Percentiles rank a stretch among this genome's conserved stretches.
Evolutionary conservation across 2,888 invertebrate genomes (phyloP).

Genomic region (Dasypolia templi): DNA sequence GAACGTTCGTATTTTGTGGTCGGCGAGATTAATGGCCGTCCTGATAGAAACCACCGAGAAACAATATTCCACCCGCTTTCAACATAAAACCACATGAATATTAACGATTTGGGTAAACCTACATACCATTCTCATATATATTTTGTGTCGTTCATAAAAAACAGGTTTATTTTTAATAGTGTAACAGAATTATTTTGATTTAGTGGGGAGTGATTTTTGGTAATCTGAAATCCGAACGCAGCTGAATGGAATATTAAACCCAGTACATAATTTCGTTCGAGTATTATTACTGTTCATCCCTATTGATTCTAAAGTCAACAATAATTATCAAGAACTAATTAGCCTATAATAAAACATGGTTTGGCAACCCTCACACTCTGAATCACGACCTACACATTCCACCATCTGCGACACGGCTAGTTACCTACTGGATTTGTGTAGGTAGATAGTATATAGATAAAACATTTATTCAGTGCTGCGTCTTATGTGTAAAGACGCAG

Average conservation of each 20-base stretch:
- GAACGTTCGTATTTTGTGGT: slow-evolving; percentile 50
- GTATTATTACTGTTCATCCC: neutral
- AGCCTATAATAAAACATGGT: slow-evolving; percentile 11
- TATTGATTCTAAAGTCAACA: slow-evolving; percentile 12
- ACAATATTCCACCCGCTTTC: slow-evolving; percentile 47
- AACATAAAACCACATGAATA: slow-evolving; percentile 32
- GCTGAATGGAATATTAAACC: neutral
- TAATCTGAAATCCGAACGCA: neutral
- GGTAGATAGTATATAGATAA: no score
- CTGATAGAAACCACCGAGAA: slow-evolving; percentile 34
- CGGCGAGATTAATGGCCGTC: slow-evolving; percentile 57
- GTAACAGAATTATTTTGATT: neutral
- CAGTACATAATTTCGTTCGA: neutral
- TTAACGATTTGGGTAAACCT: slow-evolving; percentile 26
- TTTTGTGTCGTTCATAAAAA: neutral
- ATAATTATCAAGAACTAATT: slow-evolving; percentile 26
- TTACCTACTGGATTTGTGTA: slow-evolving; percentile 19
- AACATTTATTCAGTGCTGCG: no score
- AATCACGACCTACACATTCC: neutral
- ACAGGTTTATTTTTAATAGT: neutral
- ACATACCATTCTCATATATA: slow-evolving; percentile 7
- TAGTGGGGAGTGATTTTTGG: neutral
- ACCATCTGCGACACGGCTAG: slow-evolving; percentile 13
- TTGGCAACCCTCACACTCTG: slow-evolving; percentile 2
- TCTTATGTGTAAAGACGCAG: no score